Percentiles rank a stretch among this genome's conserved stretches.
Evolutionary conservation across 2,113 vertebrate species (phyloP).

Genomic region (Gymnogyps californianus): DNA sequence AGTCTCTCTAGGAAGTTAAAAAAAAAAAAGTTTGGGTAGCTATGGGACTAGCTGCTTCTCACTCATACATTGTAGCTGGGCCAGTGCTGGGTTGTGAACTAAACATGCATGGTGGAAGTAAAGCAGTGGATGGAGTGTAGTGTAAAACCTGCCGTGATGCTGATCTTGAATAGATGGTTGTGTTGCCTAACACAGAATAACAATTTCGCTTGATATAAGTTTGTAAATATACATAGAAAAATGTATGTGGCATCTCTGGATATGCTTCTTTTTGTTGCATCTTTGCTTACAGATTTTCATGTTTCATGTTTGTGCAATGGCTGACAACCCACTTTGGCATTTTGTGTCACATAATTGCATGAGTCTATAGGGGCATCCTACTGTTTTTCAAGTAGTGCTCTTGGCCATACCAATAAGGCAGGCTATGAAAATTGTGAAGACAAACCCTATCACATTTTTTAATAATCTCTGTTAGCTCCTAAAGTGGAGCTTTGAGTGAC

Average conservation of each 20-base stretch:
- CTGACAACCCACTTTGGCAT: background rate
- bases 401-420: background rate
- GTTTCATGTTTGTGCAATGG: background rate
- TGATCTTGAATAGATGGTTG: background rate
- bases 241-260: background rate
- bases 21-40: background rate
- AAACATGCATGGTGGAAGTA: background rate
- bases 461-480: background rate
- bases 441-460: background rate
- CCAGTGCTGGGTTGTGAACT: background rate
- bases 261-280: background rate
- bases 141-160: background rate
- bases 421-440: background rate
- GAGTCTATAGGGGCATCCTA: background rate
- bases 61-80: background rate
- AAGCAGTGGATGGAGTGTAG: background rate
- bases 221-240: background rate
- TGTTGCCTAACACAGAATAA: background rate
- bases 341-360: background rate
- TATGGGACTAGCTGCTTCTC: background rate
- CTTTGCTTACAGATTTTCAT: background rate
- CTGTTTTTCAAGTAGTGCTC: background rate
- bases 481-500: background rate
- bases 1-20: background rate
- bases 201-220: background rate